A percentile compares a stretch with the other conserved stretches of the same genome.
These are phyloP conservation scores for Helicoverpa armigera DNA, from an alignment of 1,140 invertebrate genomes.

Conservation along the genomic window DNA sequence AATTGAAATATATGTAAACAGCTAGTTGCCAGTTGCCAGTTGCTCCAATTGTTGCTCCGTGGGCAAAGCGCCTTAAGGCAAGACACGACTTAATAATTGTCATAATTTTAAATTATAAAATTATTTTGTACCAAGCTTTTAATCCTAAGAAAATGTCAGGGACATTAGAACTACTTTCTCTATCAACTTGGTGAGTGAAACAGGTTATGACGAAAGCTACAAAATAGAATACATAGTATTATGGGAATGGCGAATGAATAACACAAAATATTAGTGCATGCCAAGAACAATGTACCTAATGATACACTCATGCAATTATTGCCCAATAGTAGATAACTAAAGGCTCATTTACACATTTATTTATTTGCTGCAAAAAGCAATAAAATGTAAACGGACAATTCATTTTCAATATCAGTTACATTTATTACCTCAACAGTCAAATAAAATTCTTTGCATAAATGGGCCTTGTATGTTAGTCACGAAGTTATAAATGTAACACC, in stretches of 20 bases:
- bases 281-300: slow-evolving; percentile 31
- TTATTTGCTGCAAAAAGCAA: no score
- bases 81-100: slow-evolving; percentile 42
- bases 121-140: slow-evolving; percentile 40
- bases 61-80: no score
- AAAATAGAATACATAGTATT: slow-evolving; percentile 20
- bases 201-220: background rate
- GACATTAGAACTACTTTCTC: slow-evolving; percentile 11
- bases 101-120: slow-evolving; percentile 43
- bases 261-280: slow-evolving; percentile 44
- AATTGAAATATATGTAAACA: no score
- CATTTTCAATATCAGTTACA: no score
- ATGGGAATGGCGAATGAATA: slow-evolving; percentile 25
- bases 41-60: no score
- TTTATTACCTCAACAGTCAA: no score
- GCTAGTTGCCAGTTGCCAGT: no score
- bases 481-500: slow-evolving; percentile 18
- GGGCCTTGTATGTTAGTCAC: slow-evolving; percentile 28
- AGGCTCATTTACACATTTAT: no score
- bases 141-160: slow-evolving; percentile 5
- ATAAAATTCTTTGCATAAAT: no score
- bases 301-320: slow-evolving; percentile 47
- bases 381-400: no score
- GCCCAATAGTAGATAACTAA: slow-evolving; percentile 41
- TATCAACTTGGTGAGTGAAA: slow-evolving; percentile 20